A percentile compares a stretch with the other conserved stretches of the same genome.
phyloP scores from a whole-genome alignment of 2,113 vertebrate genomes.

The Emydocephalus ijimae region DNA sequence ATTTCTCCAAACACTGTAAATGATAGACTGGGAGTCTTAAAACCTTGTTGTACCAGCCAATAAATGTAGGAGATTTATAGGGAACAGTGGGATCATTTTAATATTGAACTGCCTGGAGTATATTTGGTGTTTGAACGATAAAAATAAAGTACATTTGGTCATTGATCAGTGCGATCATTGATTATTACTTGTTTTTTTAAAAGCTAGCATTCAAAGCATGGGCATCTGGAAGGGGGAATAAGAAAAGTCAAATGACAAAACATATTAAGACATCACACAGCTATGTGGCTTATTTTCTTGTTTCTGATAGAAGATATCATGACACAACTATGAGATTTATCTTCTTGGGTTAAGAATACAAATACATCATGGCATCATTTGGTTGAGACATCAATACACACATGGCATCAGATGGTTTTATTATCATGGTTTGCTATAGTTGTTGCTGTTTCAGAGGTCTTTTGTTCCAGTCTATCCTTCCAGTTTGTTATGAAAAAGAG shows the following conservation, averaged over 20 bases:
- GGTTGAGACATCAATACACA: not conserved
- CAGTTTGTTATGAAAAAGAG: not conserved
- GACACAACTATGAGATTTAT: not conserved
- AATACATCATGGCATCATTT: not conserved
- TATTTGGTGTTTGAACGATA: slow-evolving; percentile 9
- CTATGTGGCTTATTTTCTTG: not conserved
- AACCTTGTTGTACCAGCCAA: not conserved
- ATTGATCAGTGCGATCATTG: not conserved
- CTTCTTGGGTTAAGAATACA: not conserved
- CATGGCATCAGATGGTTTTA: not conserved
- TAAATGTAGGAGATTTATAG: slow-evolving; percentile 8
- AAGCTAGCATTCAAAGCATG: not conserved
- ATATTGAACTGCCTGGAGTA: slow-evolving; percentile 9
- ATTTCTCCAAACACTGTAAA: slow-evolving; percentile 2
- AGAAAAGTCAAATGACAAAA: not conserved
- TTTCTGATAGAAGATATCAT: not conserved
- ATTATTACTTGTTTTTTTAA: not conserved
- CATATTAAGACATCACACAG: not conserved
- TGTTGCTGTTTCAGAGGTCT: not conserved
- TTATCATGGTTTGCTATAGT: not conserved
- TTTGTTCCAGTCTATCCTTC: not conserved
- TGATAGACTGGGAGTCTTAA: not conserved
- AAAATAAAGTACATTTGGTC: slow-evolving; percentile 9
- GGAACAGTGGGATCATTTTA: slow-evolving; percentile 26
- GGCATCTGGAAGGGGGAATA: not conserved